Evolutionary conservation across 2,888 invertebrate genomes (phyloP).

Genomic region (Drosophila neotestacea): DNA sequence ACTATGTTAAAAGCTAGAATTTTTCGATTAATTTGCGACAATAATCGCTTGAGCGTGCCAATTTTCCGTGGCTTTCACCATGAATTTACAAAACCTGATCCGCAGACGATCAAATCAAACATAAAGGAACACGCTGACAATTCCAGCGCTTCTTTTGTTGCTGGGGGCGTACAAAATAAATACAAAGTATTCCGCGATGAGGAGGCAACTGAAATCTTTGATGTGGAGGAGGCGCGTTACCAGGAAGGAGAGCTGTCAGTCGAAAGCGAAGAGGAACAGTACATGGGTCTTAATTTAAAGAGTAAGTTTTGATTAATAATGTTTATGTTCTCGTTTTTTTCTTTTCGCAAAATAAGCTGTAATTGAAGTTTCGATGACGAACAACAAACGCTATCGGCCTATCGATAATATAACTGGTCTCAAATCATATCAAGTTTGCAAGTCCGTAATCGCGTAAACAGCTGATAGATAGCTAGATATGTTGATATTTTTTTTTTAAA

Average conservation of each 20-base stretch:
- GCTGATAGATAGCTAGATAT: no score
- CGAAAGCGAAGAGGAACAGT: conserved; percentile 72
- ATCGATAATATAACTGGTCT: no score
- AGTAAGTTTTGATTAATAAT: conserved; percentile 80
- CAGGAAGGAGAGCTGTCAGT: conserved; percentile 50
- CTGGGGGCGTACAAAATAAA: conserved; percentile 87
- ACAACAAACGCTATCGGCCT: no score
- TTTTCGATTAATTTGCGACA: conserved; percentile 73
- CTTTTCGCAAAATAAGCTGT: no score
- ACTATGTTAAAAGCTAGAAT: conserved; percentile 72
- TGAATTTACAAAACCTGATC: conserved; percentile 78
- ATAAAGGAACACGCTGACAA: conserved; percentile 5
- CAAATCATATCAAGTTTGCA: no score
- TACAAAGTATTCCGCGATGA: conserved; percentile 90
- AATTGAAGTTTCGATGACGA: no score
- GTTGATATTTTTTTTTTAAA: no score
- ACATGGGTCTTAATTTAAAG: conserved; percentile 87
- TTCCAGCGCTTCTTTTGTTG: conserved; percentile 64
- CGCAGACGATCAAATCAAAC: conserved; percentile 4
- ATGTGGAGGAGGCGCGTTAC: conserved; percentile 89
- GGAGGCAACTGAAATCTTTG: conserved; percentile 89
- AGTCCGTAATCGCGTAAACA: no score
- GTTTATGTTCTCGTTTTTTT: no score
- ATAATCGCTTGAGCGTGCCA: conserved; percentile 67
- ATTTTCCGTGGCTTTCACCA: conserved; percentile 79